Evolutionary conservation across 2,113 vertebrate genomes (phyloP).

Genomic region (Periophthalmus modestus): DNA sequence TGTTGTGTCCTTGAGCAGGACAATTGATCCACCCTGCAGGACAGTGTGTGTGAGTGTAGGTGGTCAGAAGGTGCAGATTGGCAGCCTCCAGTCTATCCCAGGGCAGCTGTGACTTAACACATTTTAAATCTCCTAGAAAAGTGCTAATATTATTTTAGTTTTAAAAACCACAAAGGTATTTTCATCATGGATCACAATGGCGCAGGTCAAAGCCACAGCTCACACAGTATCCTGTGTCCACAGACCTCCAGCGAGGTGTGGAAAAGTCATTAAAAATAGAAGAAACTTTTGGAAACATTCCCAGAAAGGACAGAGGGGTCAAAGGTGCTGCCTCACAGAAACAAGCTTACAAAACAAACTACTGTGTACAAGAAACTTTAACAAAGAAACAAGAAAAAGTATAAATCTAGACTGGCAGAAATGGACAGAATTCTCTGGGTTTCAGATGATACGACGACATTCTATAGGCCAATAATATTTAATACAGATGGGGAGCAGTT

Average conservation of each 20-base stretch:
- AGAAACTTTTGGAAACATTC: slow-evolving; percentile 7
- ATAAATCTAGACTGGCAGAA: not conserved
- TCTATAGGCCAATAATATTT: no score
- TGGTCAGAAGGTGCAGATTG: no score
- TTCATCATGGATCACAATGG: not conserved
- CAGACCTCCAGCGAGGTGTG: slow-evolving; percentile 1
- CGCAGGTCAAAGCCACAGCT: not conserved
- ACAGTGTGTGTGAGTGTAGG: no score
- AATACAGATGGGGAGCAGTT: no score
- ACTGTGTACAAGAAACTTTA: not conserved
- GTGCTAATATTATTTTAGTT: not conserved
- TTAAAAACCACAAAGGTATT: not conserved
- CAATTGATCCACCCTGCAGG: no score
- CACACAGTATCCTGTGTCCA: slow-evolving; percentile 3
- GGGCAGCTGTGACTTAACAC: no score
- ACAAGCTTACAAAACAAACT: slow-evolving; percentile 4
- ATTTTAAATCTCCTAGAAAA: no score
- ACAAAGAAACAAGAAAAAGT: not conserved
- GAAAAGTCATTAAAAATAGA: slow-evolving; percentile 6
- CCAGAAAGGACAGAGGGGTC: not conserved
- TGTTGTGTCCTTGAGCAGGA: no score
- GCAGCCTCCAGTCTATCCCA: no score
- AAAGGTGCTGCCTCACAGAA: not conserved
- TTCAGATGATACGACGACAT: no score
- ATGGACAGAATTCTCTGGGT: no score